Base-by-base conservation (phyloP, 2,888 invertebrate genomes). In the Chrysodeixis includens region DNA sequence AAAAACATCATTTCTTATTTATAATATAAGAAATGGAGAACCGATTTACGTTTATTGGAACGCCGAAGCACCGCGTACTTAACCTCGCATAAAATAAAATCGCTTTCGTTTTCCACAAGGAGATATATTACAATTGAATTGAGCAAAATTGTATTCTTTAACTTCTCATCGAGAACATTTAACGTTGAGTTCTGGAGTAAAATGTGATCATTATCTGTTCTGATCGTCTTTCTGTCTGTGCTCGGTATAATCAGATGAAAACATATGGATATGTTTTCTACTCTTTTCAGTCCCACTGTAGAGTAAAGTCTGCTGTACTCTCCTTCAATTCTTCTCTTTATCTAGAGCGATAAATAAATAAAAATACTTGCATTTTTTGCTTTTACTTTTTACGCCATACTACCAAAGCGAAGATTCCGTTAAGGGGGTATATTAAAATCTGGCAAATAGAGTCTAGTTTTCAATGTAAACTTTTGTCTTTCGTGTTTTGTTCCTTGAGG, bases 81-180 rank as follows among this genome's bases (percentile, higher is more conserved):
- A 74, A 57, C 57, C 60, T 66, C 53, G 59, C 59, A 70, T 66
- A 61, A 66, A 73, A 69, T 69, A 54, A 73, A 74, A 74, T 63
- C 54, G 46, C 62, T 58, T 59, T 46, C n/a, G 26, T 56, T 57
- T 60, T 66, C 62, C 61, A 66, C 70, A 59, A 52, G 18, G 22
- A 56, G 56, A 74, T 70, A 71, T 54, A 74, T 75, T 59, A 71
- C 66, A 62, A 71, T 75, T 62, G 66, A 66, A 75, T 75, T 62
- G 63, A 71, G 66, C 46, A 64, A 62, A 74, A 74, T 71, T 70
- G 74, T 66, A 56, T 66, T 56, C 53, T 51, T 66, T 59, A 70
- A 49, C 63, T 66, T 74, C 56, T 57, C 60, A 71, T 71, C 60
- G 46, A 30, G 26, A 55, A 35, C 49, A 55, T 59, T 74, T 20